Evolutionary conservation across 1,140 invertebrate genomes (phyloP).

Genomic region (Chlorops oryzae): DNA sequence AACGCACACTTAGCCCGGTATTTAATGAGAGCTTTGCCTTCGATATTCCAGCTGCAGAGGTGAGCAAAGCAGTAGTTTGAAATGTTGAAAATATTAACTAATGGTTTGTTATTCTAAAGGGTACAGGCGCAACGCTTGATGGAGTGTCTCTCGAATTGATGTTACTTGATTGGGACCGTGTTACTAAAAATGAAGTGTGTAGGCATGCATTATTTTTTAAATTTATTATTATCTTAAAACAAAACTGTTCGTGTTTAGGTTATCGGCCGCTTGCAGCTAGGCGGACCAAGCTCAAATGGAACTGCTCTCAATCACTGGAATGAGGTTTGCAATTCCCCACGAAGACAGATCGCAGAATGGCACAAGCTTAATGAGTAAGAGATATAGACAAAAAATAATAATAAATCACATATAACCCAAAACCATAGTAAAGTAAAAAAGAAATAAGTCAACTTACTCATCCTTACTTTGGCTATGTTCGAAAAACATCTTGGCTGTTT

Average conservation of each 20-base stretch:
- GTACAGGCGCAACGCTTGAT: slow-evolving; percentile 72
- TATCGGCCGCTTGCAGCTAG: slow-evolving; percentile 88
- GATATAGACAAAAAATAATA: slow-evolving; percentile 6
- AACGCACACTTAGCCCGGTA: slow-evolving; percentile 92
- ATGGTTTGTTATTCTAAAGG: slow-evolving; percentile 25
- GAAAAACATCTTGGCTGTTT: too few relatives aligned
- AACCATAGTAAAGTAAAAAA: not conserved
- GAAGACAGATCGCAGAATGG: slow-evolving; percentile 96
- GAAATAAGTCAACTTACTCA: too few relatives aligned
- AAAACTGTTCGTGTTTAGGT: slow-evolving; percentile 60
- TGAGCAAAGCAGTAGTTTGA: slow-evolving; percentile 18
- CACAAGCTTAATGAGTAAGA: slow-evolving; percentile 88
- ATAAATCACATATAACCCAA: slow-evolving; percentile 5
- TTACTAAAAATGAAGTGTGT: slow-evolving; percentile 92
- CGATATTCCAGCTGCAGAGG: slow-evolving; percentile 63
- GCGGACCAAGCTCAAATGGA: slow-evolving; percentile 68
- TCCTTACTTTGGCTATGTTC: too few relatives aligned
- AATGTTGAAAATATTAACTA: not conserved
- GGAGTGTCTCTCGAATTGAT: slow-evolving; percentile 89
- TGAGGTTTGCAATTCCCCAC: slow-evolving; percentile 91
- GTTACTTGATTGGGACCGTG: slow-evolving; percentile 92
- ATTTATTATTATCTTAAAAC: too few relatives aligned
- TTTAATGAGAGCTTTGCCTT: slow-evolving; percentile 97
- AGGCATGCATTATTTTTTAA: not conserved
- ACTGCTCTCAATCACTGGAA: slow-evolving; percentile 91